These are phyloP conservation scores for Barbus barbus DNA, from an alignment of 2,113 vertebrate species.

Conservation along the genomic window DNA sequence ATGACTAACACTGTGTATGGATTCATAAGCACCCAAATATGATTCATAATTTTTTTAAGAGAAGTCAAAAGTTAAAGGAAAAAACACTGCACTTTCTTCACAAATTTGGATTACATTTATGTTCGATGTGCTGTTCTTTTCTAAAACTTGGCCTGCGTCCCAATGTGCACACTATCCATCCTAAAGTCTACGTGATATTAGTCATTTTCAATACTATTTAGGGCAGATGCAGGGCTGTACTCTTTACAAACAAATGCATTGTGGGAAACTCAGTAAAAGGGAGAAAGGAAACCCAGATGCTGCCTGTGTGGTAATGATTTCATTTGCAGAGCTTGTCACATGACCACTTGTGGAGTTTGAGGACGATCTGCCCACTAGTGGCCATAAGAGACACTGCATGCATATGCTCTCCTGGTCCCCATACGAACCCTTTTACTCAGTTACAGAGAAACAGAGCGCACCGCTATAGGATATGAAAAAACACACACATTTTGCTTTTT, in stretches of 20 bases:
- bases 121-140: neutral
- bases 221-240: too few species aligned
- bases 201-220: too few species aligned
- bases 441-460: neutral
- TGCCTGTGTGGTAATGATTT: slow-evolving; percentile 21
- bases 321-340: slow-evolving; percentile 27
- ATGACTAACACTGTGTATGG: neutral
- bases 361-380: slow-evolving; percentile 47
- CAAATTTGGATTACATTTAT: neutral
- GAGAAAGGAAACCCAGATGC: neutral
- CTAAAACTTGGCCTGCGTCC: too few species aligned
- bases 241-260: slow-evolving; percentile 16
- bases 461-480: neutral
- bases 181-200: too few species aligned
- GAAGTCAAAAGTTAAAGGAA: neutral
- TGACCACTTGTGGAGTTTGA: slow-evolving; percentile 1
- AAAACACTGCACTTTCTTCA: neutral
- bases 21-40: neutral
- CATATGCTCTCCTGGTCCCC: slow-evolving; percentile 42
- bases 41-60: neutral
- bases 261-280: neutral
- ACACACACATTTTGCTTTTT: neutral
- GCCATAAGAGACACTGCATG: neutral
- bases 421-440: slow-evolving; percentile 54
- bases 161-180: too few species aligned